These are phyloP conservation scores for Frankliniella fusca DNA, from an alignment of 2,888 invertebrate genomes.

Conservation along the genomic window DNA sequence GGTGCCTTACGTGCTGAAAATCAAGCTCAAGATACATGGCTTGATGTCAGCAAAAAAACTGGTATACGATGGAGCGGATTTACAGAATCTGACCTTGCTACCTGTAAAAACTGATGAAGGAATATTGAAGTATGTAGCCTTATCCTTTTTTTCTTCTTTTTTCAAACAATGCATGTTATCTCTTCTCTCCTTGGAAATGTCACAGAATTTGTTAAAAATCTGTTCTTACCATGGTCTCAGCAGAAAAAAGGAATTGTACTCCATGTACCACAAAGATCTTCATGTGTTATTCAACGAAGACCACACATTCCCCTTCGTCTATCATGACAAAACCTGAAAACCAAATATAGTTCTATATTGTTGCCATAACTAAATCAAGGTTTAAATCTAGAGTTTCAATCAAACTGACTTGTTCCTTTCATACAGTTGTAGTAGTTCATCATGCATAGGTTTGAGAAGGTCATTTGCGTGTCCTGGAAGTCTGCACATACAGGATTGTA, in stretches of 20 bases:
- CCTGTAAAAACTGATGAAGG: background rate
- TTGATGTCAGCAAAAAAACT: constrained; percentile 58
- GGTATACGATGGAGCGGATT: constrained; percentile 47
- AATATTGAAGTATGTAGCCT: too few relatives aligned
- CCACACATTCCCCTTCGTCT: background rate
- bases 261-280: too few relatives aligned
- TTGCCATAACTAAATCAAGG: too few relatives aligned
- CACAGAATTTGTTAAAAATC: too few relatives aligned
- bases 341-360: background rate
- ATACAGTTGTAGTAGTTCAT: background rate
- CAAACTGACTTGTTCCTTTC: background rate
- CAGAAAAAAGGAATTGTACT: too few relatives aligned
- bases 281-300: too few relatives aligned
- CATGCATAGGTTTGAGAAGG: background rate
- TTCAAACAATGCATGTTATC: too few relatives aligned
- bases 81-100: background rate
- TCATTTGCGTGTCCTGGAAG: background rate
- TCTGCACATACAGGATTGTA: background rate
- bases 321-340: background rate
- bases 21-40: constrained; percentile 61
- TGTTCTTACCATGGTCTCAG: too few relatives aligned
- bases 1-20: constrained; percentile 62
- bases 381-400: background rate
- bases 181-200: too few relatives aligned
- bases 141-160: too few relatives aligned